Evolutionary conservation across 35 echinoderm and acorn worm genomes (phyloP), one percentile per base, ranked within the genome.

Genomic region (Heliocidaris erythrogramma): DNA sequence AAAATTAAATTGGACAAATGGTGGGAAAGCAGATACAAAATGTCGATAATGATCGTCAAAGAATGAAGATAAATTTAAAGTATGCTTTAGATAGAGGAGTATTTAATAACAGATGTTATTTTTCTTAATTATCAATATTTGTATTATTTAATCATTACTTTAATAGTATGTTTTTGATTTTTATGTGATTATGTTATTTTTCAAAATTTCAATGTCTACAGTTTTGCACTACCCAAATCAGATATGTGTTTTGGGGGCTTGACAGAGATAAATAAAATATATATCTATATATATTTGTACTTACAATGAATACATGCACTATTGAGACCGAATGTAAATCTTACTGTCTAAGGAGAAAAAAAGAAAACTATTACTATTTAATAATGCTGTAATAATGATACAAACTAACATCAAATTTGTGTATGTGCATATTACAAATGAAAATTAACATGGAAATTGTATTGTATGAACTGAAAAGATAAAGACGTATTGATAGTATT

Each of bases 371-470:
- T 48, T 89, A 47, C 87, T 89, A 89, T 89, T 89, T 89, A 89
- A 89, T 47, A 48, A 89, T 89, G 87, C 31, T 48, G 47, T 47
- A 89, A 48, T 89, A 89, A 89, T n/a, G 65, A 78, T 78, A 78
- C 27, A 78, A 78, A 78, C 65, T 78, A 78, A 27, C 65, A 18
- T 78, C 65, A 78, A 78, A 78, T 78, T 78, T 47, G 31, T 89
- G 87, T 89, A 48, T 89, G 47, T 89, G 87, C 87, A 89, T 89
- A 42, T 89, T 17, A 78, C 65, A 89, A 89, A 89, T 89, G 87
- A 89, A 17, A 89, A 89, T 47, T 48, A 89, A 89, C 87, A 89
- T 89, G 31, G 47, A 89, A 89, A 17, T 89, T 78, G 17, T 89
- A 89, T 89, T 48, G 47, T 89, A 89, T 89, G 87, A 47, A 89